Evolutionary conservation across 2,888 invertebrate genomes (phyloP).

Genomic region (Toxonevra muliebris): DNA sequence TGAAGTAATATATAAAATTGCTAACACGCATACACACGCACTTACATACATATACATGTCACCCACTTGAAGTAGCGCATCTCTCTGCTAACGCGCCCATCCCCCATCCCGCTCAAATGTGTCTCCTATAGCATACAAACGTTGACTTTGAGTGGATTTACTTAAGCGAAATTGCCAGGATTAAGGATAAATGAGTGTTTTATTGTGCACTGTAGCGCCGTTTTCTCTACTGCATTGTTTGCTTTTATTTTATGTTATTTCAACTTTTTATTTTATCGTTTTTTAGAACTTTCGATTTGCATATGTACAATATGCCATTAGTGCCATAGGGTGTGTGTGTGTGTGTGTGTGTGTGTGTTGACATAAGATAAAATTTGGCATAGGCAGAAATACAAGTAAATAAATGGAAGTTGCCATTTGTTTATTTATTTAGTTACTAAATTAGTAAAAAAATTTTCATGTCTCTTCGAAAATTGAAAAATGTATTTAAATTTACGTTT

Average conservation of each 20-base stretch:
- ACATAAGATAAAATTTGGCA: background rate
- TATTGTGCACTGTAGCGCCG: conserved; percentile 36
- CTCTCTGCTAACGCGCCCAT: too few relatives aligned
- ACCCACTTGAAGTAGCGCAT: too few relatives aligned
- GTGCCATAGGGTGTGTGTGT: conserved; percentile 5
- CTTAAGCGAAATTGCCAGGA: conserved; percentile 45
- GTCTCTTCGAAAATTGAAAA: too few relatives aligned
- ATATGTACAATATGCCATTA: conserved; percentile 5
- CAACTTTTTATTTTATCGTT: conserved; percentile 5
- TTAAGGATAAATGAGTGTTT: conserved; percentile 45
- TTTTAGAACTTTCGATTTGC: background rate
- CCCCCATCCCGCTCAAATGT: too few relatives aligned
- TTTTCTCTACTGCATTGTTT: conserved; percentile 34
- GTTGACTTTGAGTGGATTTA: conserved; percentile 44
- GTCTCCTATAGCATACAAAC: background rate
- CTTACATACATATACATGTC: too few relatives aligned
- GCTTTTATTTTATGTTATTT: conserved; percentile 38
- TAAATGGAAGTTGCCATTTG: too few relatives aligned
- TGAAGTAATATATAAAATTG: too few relatives aligned
- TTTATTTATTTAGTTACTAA: too few relatives aligned
- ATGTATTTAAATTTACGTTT: too few relatives aligned
- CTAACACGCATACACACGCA: too few relatives aligned
- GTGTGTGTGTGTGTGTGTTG: conserved; percentile 15
- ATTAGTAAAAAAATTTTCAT: too few relatives aligned
- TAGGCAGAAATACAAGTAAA: background rate